A percentile compares a stretch with the other conserved stretches of the same genome.
phyloP scores from a whole-genome alignment of 2,113 vertebrate species.

The Hippolais icterina region DNA sequence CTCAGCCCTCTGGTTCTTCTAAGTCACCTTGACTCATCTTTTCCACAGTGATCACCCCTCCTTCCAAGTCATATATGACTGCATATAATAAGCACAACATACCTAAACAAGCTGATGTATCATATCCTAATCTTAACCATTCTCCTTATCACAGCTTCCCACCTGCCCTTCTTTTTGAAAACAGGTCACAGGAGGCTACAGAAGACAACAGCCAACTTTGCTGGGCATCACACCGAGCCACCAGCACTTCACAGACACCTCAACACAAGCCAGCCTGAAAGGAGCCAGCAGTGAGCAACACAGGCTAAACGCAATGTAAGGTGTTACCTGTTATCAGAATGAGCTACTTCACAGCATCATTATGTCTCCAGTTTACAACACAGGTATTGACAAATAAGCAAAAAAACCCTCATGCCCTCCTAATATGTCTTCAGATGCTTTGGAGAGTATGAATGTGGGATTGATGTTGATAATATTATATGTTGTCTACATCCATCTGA shows the following conservation, averaged over 20 bases:
- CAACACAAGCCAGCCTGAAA: not conserved
- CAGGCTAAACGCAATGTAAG: not conserved
- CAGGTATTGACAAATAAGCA: not conserved
- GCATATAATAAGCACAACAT: not conserved
- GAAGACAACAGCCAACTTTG: not conserved
- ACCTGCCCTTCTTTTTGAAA: not conserved
- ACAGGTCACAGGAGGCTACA: not conserved
- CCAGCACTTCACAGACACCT: not conserved
- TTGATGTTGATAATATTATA: not conserved
- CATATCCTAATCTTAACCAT: constrained; percentile 16
- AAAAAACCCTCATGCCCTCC: not conserved
- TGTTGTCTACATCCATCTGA: not conserved
- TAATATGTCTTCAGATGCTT: not conserved
- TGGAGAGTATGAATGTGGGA: not conserved
- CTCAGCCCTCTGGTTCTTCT: not conserved
- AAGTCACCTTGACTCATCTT: constrained; percentile 5
- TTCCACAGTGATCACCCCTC: not conserved
- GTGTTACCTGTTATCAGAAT: not conserved
- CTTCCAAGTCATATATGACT: not conserved
- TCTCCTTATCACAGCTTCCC: not conserved
- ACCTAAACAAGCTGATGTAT: not conserved
- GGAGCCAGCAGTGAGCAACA: not conserved
- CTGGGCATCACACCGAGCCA: not conserved
- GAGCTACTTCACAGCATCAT: not conserved
- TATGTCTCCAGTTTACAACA: not conserved